These are phyloP conservation scores for Chloebia gouldiae DNA, from an alignment of 2,113 vertebrate species.

Conservation along the genomic window DNA sequence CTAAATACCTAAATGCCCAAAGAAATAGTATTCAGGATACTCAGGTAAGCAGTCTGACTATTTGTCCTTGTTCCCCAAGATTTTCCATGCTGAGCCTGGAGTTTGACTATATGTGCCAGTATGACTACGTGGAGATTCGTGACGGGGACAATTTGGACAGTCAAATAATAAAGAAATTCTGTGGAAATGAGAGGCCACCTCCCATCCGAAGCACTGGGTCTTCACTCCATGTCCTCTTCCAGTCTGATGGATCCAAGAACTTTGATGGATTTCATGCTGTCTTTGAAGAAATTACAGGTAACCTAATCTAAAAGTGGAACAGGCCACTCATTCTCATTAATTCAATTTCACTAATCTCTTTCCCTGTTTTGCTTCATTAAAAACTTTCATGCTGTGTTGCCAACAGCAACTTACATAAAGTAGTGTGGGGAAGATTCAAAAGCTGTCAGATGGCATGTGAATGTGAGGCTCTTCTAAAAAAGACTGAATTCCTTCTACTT, in stretches of 20 bases:
- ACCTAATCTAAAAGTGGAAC: not conserved
- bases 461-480: not conserved
- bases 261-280: conserved; percentile 94
- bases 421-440: not conserved
- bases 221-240: conserved; percentile 91
- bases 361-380: conserved; percentile 29
- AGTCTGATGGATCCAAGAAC: conserved; percentile 95
- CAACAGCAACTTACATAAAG: not conserved
- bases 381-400: conserved; percentile 23
- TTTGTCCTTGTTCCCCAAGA: conserved; percentile 64
- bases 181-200: conserved; percentile 87
- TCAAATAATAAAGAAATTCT: conserved; percentile 87
- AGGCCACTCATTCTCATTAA: not conserved
- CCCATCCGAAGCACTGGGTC: conserved; percentile 85
- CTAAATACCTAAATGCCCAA: not conserved
- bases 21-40: not conserved
- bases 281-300: conserved; percentile 95
- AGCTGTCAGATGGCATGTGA: not conserved
- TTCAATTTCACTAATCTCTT: not conserved
- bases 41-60: not conserved
- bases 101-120: conserved; percentile 93
- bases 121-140: conserved; percentile 92
- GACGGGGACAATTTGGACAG: conserved; percentile 88
- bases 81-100: conserved; percentile 97
- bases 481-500: not conserved